Percentiles rank a stretch among this genome's conserved stretches.
phyloP scores from a whole-genome alignment of 2,888 invertebrate genomes.

The Erebia aethiops region DNA sequence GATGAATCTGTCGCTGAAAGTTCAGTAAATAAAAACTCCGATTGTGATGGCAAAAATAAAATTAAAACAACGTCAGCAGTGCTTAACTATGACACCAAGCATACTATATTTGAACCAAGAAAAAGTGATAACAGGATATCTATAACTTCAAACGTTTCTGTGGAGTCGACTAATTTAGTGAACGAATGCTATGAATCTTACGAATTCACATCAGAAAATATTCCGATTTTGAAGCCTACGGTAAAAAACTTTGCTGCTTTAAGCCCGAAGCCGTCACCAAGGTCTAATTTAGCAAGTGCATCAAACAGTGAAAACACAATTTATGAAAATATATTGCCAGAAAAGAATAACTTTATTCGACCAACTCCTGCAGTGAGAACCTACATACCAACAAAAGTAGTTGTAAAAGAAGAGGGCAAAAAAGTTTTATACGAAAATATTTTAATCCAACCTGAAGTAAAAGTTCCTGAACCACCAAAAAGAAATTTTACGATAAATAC shows the following conservation, averaged over 20 bases:
- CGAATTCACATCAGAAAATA: conserved; percentile 51
- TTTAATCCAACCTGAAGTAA: conserved; percentile 52
- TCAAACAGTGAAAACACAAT: conserved; percentile 53
- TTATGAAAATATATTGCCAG: conserved; percentile 66
- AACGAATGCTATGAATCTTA: conserved; percentile 77
- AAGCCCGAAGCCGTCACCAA: conserved; percentile 65
- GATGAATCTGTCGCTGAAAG: conserved; percentile 64
- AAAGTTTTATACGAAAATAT: conserved; percentile 70
- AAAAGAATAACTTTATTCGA: conserved; percentile 46
- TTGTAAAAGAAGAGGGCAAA: conserved; percentile 50
- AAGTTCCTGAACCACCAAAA: conserved; percentile 60
- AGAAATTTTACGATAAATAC: conserved; percentile 51
- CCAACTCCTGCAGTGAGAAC: conserved; percentile 71
- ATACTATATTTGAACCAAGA: conserved; percentile 69
- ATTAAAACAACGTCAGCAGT: conserved; percentile 54
- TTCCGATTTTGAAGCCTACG: not conserved
- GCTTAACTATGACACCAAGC: conserved; percentile 55
- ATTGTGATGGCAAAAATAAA: conserved; percentile 50
- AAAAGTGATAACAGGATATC: conserved; percentile 52
- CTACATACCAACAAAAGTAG: conserved; percentile 59
- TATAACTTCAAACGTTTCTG: conserved; percentile 53
- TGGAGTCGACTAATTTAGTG: conserved; percentile 61
- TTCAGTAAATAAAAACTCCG: conserved; percentile 53
- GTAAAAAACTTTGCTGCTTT: not conserved
- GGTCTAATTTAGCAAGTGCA: conserved; percentile 49